These are phyloP conservation scores for Ornithorhynchus anatinus DNA, from an alignment of 2,113 vertebrate genomes.

Conservation along the genomic window DNA sequence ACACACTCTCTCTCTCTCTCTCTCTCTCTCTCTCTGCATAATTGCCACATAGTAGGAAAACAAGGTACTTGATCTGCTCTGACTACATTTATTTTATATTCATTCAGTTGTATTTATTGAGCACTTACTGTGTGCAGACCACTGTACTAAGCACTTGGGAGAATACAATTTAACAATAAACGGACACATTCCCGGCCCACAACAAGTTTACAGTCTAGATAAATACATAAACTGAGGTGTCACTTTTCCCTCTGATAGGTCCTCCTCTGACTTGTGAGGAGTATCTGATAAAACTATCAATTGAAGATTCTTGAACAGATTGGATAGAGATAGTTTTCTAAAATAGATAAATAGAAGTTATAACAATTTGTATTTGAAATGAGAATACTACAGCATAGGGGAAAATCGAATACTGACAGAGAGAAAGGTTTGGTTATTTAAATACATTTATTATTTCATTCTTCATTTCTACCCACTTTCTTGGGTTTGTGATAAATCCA, in stretches of 20 bases:
- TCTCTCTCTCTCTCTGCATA: no score
- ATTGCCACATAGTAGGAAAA: conserved; percentile 1
- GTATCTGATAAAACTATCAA: conserved; percentile 18
- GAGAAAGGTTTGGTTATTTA: no score
- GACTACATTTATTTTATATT: no score
- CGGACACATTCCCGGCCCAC: no score
- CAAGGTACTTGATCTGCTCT: background rate
- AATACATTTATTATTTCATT: background rate
- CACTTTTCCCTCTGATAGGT: background rate
- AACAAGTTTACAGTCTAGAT: no score
- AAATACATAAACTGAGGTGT: background rate
- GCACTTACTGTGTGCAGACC: no score
- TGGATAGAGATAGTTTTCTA: conserved; percentile 20
- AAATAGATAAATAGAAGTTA: conserved; percentile 24
- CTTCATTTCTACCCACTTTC: no score
- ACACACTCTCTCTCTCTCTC: no score
- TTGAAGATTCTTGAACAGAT: conserved; percentile 30
- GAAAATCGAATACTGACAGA: background rate
- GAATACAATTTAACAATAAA: no score
- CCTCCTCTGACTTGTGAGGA: background rate
- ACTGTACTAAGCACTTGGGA: no score
- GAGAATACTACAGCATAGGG: background rate
- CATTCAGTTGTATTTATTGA: no score
- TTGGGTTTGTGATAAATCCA: no score
- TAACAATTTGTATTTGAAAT: conserved; percentile 15